Evolutionary conservation across 92 coral and sea anemone species (phyloP).

Genomic region (Siderastrea radians): DNA sequence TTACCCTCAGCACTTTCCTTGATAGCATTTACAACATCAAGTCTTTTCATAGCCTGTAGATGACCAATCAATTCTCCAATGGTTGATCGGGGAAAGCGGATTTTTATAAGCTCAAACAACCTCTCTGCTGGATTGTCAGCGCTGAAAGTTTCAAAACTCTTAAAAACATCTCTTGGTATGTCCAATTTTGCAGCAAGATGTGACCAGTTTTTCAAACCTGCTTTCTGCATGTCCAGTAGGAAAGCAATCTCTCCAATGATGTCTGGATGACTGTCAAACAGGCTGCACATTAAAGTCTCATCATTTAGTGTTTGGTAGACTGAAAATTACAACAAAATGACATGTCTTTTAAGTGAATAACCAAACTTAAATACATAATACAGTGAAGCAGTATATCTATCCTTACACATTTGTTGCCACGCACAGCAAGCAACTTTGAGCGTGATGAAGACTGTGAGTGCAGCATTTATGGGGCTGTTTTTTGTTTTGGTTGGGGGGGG

Average conservation of each 20-base stretch:
- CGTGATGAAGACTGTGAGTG: too few species aligned
- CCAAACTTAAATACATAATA: too few species aligned
- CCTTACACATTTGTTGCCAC: too few species aligned
- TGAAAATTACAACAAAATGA: background rate
- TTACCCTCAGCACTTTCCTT: background rate
- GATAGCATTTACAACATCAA: slow-evolving; percentile 8
- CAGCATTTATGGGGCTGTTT: too few species aligned
- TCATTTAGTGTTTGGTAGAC: background rate
- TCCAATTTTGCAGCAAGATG: slow-evolving; percentile 8
- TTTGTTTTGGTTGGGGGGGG: too few species aligned
- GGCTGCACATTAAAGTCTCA: slow-evolving; percentile 3
- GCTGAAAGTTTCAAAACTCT: slow-evolving; percentile 4
- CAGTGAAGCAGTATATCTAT: too few species aligned
- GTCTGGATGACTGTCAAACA: slow-evolving; percentile 42
- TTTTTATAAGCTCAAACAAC: slow-evolving; percentile 13
- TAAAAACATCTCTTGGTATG: background rate
- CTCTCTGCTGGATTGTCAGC: slow-evolving; percentile 19
- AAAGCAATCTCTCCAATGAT: slow-evolving; percentile 32
- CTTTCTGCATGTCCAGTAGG: slow-evolving; percentile 15
- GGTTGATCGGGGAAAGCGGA: slow-evolving; percentile 4
- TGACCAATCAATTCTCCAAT: background rate
- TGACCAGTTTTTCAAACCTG: slow-evolving; percentile 22
- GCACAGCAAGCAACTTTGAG: too few species aligned
- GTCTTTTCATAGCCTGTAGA: background rate
- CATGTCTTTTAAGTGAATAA: too few species aligned